These are phyloP conservation scores for Sarcophilus harrisii DNA, from an alignment of 2,797 vertebrate genomes.

Conservation along the genomic window DNA sequence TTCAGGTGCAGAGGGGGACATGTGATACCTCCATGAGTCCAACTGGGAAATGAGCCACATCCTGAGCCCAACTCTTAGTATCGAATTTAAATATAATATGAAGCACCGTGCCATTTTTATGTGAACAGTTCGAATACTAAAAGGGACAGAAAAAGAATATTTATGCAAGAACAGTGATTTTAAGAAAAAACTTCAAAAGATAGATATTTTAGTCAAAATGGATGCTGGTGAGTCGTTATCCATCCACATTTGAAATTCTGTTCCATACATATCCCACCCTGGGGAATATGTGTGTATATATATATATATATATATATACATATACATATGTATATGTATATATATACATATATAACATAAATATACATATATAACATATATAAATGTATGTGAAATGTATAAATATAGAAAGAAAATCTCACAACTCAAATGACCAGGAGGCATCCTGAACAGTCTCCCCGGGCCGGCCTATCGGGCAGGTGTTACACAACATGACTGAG, in stretches of 20 bases:
- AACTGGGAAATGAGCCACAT: background rate
- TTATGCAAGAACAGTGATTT: background rate
- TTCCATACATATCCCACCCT: background rate
- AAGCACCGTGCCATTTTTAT: background rate
- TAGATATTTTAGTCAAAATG: background rate
- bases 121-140: background rate
- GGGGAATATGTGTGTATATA: too few species aligned
- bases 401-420: background rate
- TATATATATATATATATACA: too few species aligned
- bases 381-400: too few species aligned
- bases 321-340: too few species aligned
- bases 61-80: background rate
- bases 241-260: background rate
- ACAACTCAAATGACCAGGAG: background rate
- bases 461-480: background rate
- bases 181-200: background rate
- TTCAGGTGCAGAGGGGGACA: background rate
- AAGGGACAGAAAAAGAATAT: background rate
- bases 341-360: too few species aligned
- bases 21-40: background rate
- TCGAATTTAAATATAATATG: background rate
- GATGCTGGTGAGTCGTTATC: background rate
- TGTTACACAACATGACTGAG: background rate
- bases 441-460: background rate
- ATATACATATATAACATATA: too few species aligned